Evolutionary conservation across 2,113 vertebrate genomes (phyloP), one percentile per base, ranked within the genome.

Genomic region (Suricata suricatta): DNA sequence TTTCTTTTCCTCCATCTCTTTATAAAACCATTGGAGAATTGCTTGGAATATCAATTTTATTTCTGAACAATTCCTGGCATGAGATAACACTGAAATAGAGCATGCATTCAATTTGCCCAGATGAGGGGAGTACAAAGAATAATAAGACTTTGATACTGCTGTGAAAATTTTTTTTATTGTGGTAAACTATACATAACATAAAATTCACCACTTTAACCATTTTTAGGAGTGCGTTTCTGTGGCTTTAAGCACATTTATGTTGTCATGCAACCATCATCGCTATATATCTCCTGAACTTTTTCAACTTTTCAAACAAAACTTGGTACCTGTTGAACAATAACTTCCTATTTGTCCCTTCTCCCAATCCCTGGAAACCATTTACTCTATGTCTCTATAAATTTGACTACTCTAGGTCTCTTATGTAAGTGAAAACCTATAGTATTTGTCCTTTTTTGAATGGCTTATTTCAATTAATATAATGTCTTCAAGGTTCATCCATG

Each of bases 21-120:
- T 96, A 94, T 88, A 90, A 97, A 95, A 80, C 77, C 88, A 50
- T 35, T 2, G 41, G 94, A 74, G 90, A 95, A 90, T 97, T 95
- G 15, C 72, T 96, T 96, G 95, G 92, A 96, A 96, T 72, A 69
- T 93, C 76, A 92, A 80, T 91, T 88, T 84, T 93, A 85, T 91
- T 97, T 98, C 87, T 85, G 33, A 35, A 90, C 80, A 96, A 76
- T 97, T 97, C 81, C 93, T 97, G 97, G 92, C 89, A 92, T 63
- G 50, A 82, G 79, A 19, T 54, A 95, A 89, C 35, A 60, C 19
- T 95, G 84, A 92, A 90, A 88, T 82, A 90, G 68, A 96, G 47
- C 4, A 5, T 93, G 83, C 3, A 12, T 50, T 97, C 88, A 93
- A 27, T 84, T 96, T 90, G 90, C 50, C 33, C 83, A 97, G 74